Conservation (phyloP, 2,797 vertebrate genomes). For the Lepus townsendii region DNA sequence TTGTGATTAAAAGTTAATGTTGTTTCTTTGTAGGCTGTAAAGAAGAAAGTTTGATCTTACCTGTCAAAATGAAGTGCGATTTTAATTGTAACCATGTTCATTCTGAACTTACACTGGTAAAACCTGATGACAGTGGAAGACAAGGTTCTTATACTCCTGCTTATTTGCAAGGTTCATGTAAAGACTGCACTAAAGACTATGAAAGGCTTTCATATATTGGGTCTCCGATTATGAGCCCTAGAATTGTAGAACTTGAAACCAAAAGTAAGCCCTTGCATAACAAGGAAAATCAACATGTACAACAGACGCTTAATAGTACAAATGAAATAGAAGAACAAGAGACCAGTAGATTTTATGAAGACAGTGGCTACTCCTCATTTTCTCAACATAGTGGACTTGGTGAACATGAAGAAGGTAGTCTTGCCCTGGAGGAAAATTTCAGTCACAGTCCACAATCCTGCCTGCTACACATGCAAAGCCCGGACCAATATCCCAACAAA, state of each 20-base stretch:
- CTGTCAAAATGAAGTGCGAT: constrained; percentile 87
- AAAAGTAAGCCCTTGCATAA: constrained; percentile 88
- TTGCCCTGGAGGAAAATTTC: constrained; percentile 82
- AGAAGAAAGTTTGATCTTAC: constrained; percentile 60
- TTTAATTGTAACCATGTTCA: constrained; percentile 75
- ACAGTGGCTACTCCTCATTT: constrained; percentile 96
- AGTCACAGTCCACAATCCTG: constrained; percentile 81
- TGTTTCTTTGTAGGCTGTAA: constrained; percentile 82
- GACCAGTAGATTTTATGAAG: constrained; percentile 87
- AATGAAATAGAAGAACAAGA: constrained; percentile 85
- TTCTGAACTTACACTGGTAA: constrained; percentile 77
- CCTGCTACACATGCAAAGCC: constrained; percentile 78
- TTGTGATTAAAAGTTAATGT: constrained; percentile 64
- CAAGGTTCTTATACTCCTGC: constrained; percentile 74
- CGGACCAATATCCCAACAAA: constrained; percentile 78
- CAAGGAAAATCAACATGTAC: constrained; percentile 92
- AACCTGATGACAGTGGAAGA: constrained; percentile 76
- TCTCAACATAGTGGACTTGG: constrained; percentile 81
- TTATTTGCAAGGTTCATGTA: constrained; percentile 78
- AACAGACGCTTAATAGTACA: constrained; percentile 71
- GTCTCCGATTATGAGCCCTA: constrained; percentile 68
- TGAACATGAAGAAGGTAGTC: constrained; percentile 86
- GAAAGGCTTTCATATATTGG: constrained; percentile 74
- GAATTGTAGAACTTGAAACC: constrained; percentile 74
- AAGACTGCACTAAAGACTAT: constrained; percentile 82